These are phyloP conservation scores for Hystrix brachyura DNA, from an alignment of 2,113 vertebrate genomes.

Conservation along the genomic window DNA sequence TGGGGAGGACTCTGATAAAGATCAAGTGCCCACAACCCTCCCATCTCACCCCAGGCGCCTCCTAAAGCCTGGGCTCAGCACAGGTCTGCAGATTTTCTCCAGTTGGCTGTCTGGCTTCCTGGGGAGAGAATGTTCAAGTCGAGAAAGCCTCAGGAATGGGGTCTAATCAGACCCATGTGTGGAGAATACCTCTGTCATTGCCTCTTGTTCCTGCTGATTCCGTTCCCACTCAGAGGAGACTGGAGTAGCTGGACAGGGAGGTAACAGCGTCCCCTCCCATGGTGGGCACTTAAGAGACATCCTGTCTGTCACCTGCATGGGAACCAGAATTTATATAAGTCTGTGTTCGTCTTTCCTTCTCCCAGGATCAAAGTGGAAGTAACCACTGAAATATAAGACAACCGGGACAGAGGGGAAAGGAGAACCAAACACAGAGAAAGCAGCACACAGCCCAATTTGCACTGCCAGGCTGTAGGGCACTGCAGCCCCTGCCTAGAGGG, in stretches of 20 bases:
- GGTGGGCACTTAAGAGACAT: background rate
- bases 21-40: constrained; percentile 62
- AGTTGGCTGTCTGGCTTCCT: constrained; percentile 53
- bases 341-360: background rate
- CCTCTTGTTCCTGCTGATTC: background rate
- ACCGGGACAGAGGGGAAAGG: background rate
- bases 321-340: background rate
- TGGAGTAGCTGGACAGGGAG: background rate
- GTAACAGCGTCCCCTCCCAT: background rate
- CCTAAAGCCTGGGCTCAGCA: background rate
- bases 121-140: constrained; percentile 54
- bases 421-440: background rate
- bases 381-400: background rate
- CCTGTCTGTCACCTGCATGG: background rate
- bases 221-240: background rate
- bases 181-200: background rate
- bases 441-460: background rate
- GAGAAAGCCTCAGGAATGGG: constrained; percentile 58
- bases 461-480: background rate
- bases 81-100: constrained; percentile 18
- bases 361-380: background rate
- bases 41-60: background rate
- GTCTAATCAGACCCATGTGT: constrained; percentile 73
- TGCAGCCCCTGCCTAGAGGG: background rate
- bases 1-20: constrained; percentile 65